Base-by-base conservation (phyloP, 2,113 vertebrate genomes). In the Mola mola region DNA sequence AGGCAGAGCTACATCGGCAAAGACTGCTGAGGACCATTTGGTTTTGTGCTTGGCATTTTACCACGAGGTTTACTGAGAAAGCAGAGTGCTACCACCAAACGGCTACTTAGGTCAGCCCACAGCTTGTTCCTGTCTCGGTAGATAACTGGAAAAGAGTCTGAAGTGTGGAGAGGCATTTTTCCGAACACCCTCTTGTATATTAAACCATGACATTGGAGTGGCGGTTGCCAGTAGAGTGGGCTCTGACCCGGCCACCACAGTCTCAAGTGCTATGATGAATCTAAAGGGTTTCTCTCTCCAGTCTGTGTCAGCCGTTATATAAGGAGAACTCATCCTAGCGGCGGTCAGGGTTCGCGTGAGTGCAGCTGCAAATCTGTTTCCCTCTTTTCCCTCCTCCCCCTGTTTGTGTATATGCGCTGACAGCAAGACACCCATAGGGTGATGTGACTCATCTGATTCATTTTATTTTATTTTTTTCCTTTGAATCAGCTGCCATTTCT, bases 391-490 rank as follows among this genome's bases (percentile, higher is more conserved):
- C 33, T 17, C 36, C 40, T n/a, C 47, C 15, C 38, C 28, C 13
- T 22, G 50, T 79, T 83, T 88, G 73, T 78, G 69, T 78, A 64
- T 75, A 69, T 57, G 61, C 13, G 17, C 63, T 72, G 69, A 81
- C 68, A 82, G 70, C 49, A 11, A 66, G n/a, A 64, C 61, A 82
- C 81, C 82, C 75, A 71, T 60, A 55, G 72, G 76, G 52, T 53
- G 62, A 72, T 58, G 73, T 79, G 79, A 88, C 81, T 84, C 77
- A 78, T 81, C 81, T 71, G 68, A 75, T 74, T 55, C 53, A 19
- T 51, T 57, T 37, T 13, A 44, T 53, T 47, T 57, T 41, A 51
- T 61, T 74, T 72, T 34, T 46, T 34, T 25, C 19, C 62, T 64
- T 49, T 29, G 38, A 61, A 82, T 84, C 50, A 71, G 62, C 78